A percentile compares a stretch with the other conserved stretches of the same genome.
Evolutionary conservation across 2,888 invertebrate genomes (phyloP).

Genomic region (Steinernema carpocapsae): DNA sequence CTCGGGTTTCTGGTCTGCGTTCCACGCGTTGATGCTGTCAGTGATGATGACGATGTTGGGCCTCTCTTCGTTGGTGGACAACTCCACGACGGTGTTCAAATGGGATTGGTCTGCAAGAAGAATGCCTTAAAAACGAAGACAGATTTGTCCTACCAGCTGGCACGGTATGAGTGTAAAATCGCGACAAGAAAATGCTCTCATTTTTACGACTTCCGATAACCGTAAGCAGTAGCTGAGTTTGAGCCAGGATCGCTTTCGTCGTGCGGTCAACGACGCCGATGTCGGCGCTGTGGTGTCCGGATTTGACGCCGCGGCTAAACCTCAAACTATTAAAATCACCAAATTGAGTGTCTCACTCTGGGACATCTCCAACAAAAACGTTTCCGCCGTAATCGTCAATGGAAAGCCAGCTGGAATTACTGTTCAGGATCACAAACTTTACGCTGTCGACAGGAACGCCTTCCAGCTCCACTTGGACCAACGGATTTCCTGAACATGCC

Average conservation of each 20-base stretch:
- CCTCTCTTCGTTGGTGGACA: slow-evolving; percentile 20
- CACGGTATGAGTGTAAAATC: slow-evolving; percentile 3
- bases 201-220: slow-evolving; percentile 36
- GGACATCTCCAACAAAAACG: slow-evolving; percentile 50
- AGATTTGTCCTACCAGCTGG: background rate
- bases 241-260: slow-evolving; percentile 51
- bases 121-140: background rate
- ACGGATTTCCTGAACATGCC: slow-evolving; percentile 42
- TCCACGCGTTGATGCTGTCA: slow-evolving; percentile 39
- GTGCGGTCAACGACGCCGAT: slow-evolving; percentile 56
- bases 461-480: slow-evolving; percentile 57
- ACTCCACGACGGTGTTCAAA: slow-evolving; percentile 1
- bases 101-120: background rate
- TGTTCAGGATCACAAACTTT: slow-evolving; percentile 53
- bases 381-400: slow-evolving; percentile 62
- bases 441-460: slow-evolving; percentile 57
- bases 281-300: slow-evolving; percentile 42
- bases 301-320: slow-evolving; percentile 33
- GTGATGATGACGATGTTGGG: slow-evolving; percentile 20
- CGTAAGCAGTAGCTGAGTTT: slow-evolving; percentile 26
- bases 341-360: slow-evolving; percentile 40
- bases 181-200: slow-evolving; percentile 10
- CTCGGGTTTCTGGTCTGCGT: slow-evolving; percentile 24
- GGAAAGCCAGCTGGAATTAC: slow-evolving; percentile 63
- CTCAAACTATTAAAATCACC: no score